Evolutionary conservation across 2,888 invertebrate species (phyloP), one percentile per base, ranked within the genome.

Genomic region (Crioceris asparagi): DNA sequence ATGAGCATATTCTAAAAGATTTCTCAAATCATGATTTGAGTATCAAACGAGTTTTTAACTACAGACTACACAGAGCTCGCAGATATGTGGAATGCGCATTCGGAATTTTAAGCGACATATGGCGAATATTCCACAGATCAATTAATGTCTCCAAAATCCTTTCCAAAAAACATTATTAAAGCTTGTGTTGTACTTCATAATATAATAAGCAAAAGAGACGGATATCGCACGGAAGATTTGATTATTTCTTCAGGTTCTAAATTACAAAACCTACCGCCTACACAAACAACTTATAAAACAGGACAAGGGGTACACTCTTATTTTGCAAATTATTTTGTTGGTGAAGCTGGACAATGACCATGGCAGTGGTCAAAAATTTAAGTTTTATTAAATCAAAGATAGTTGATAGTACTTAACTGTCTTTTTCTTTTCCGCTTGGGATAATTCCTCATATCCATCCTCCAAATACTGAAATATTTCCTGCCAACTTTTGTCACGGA

Each of bases 51-150:
- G 30, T 46, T 36, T 46, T 44, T 35, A 45, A 41, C 25, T 44
- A 47, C 26, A 38, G 44, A 31, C 33, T 46, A 21, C 29, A 33
- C 21, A 35, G 39, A 40, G 44, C 43, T 35, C 38, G 40, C 10
- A 17, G 41, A 43, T 43, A 41, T 43, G 43, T 45, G 12, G 47
- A 47, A 43, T 39, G 43, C 27, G 41, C 43, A n/a, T 47, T 48
- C 15, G 41, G 47, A 25, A 43, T 43, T 17, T 40, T 47, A 34
- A 41, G 44, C 32, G 41, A 43, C 31, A 43, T 44, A 41, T 47
- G 42, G 41, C 35, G 45, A 40, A 48, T 48, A 29, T 48, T 48
- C 38, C 44, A 47, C 29, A 39, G 46, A 37, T 17, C 46, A 29
- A 21, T 46, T 26, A 41, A 43, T 41, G 42, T 46, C 38, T 46